Percentiles rank a stretch among this genome's conserved stretches.
phyloP scores from a whole-genome alignment of 2,113 vertebrate species.

The Maccullochella peelii region DNA sequence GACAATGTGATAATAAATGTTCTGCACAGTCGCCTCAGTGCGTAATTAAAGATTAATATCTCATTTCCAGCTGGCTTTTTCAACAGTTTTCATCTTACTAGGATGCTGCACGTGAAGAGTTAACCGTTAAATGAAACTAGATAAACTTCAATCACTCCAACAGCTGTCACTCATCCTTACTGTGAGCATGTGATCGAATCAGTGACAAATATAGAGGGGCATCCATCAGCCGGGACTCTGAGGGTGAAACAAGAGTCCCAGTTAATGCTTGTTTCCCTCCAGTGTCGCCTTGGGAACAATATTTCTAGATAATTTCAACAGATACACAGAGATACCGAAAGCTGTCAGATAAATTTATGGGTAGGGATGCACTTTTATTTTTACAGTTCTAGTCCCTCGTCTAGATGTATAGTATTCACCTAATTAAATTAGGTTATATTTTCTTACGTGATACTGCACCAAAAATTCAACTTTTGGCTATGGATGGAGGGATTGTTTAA shows the following conservation, averaged over 20 bases:
- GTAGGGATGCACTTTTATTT: conserved; percentile 22
- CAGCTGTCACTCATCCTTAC: conserved; percentile 54
- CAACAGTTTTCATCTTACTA: neutral
- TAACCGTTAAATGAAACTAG: neutral
- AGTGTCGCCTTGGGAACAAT: conserved; percentile 1
- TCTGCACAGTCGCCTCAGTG: neutral
- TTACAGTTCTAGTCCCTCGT: neutral
- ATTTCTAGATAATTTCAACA: conserved; percentile 1
- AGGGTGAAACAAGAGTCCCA: conserved; percentile 13
- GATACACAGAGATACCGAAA: conserved; percentile 33
- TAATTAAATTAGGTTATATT: neutral
- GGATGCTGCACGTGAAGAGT: neutral
- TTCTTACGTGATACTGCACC: neutral
- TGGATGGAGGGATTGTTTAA: too few species aligned
- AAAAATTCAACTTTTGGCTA: too few species aligned
- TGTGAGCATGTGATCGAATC: conserved; percentile 12
- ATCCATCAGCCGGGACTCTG: conserved; percentile 7
- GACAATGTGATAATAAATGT: neutral
- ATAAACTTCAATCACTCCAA: conserved; percentile 17
- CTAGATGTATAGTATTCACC: neutral
- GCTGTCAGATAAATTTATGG: conserved; percentile 30
- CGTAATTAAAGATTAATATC: neutral
- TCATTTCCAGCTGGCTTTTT: neutral
- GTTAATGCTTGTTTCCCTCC: conserved; percentile 11
- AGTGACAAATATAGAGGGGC: conserved; percentile 25